Evolutionary conservation across 2,888 invertebrate genomes (phyloP).

Genomic region (Oscheius sp.): DNA sequence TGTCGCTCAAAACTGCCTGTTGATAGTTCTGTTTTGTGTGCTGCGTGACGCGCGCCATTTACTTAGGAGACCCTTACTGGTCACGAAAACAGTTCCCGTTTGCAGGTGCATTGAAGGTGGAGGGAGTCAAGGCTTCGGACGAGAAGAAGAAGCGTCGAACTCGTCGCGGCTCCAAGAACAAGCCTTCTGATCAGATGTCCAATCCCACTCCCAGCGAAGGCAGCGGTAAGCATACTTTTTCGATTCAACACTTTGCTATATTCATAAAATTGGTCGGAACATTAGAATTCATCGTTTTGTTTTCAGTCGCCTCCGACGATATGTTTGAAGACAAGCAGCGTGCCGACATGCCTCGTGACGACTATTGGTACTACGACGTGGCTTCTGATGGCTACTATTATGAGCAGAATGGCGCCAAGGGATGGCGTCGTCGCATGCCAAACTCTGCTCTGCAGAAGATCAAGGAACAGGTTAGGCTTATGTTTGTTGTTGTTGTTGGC

Average conservation of each 20-base stretch:
- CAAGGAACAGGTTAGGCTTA: slow-evolving; percentile 47
- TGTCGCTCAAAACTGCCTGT: slow-evolving; percentile 25
- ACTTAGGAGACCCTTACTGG: neutral
- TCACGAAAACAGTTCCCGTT: slow-evolving; percentile 10
- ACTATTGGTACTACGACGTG: slow-evolving; percentile 64
- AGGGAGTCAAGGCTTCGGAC: slow-evolving; percentile 19
- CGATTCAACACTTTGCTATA: neutral
- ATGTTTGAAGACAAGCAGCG: slow-evolving; percentile 30
- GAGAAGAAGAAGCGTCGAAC: slow-evolving; percentile 36
- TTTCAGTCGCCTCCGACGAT: slow-evolving; percentile 38
- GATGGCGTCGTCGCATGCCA: slow-evolving; percentile 61
- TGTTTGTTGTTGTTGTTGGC: slow-evolving; percentile 11
- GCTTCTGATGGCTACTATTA: slow-evolving; percentile 72
- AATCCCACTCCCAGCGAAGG: slow-evolving; percentile 28
- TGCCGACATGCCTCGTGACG: slow-evolving; percentile 30
- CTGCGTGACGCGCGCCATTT: slow-evolving; percentile 19
- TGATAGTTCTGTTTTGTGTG: slow-evolving; percentile 25
- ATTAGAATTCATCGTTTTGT: neutral
- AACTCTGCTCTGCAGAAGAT: slow-evolving; percentile 50
- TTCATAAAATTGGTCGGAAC: neutral
- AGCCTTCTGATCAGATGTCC: neutral
- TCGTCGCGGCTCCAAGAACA: slow-evolving; percentile 25
- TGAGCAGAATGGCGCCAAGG: slow-evolving; percentile 70
- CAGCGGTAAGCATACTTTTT: slow-evolving; percentile 20
- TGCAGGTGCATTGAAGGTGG: slow-evolving; percentile 28